Conservation (phyloP, 2,888 invertebrate species). For the Agrotis puta region DNA sequence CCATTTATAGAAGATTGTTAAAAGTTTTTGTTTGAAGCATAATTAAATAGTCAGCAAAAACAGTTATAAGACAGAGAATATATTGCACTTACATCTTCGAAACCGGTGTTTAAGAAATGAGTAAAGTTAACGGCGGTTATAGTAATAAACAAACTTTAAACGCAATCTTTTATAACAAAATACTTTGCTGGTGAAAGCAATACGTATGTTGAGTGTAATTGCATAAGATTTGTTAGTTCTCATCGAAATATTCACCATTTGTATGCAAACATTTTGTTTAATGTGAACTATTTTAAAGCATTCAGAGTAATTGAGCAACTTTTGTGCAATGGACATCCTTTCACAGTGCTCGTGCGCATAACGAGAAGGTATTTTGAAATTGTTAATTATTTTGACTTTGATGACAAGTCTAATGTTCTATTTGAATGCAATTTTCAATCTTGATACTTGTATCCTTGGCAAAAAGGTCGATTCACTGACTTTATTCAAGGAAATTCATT, state of each 20-base stretch:
- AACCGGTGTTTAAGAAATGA: slow-evolving; percentile 30
- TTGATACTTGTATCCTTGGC: slow-evolving; percentile 2
- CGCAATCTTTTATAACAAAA: slow-evolving; percentile 47
- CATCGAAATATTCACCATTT: slow-evolving; percentile 41
- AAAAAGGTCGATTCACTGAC: not conserved
- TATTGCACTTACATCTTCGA: slow-evolving; percentile 9
- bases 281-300: slow-evolving; percentile 35
- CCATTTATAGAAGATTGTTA: not conserved
- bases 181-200: slow-evolving; percentile 55
- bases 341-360: slow-evolving; percentile 24
- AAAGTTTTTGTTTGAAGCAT: not conserved
- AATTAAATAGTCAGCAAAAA: not conserved
- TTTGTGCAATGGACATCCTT: slow-evolving; percentile 34
- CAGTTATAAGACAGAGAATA: not conserved
- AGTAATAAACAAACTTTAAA: slow-evolving; percentile 36
- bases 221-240: slow-evolving; percentile 53
- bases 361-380: slow-evolving; percentile 47
- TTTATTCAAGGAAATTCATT: not conserved
- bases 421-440: not conserved
- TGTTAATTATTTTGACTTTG: slow-evolving; percentile 38
- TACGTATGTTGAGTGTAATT: slow-evolving; percentile 43
- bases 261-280: slow-evolving; percentile 41
- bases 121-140: slow-evolving; percentile 28
- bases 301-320: slow-evolving; percentile 23
- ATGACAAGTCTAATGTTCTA: slow-evolving; percentile 8